Conservation (phyloP, 2,113 vertebrate genomes). For the Hippocampus zosterae region DNA sequence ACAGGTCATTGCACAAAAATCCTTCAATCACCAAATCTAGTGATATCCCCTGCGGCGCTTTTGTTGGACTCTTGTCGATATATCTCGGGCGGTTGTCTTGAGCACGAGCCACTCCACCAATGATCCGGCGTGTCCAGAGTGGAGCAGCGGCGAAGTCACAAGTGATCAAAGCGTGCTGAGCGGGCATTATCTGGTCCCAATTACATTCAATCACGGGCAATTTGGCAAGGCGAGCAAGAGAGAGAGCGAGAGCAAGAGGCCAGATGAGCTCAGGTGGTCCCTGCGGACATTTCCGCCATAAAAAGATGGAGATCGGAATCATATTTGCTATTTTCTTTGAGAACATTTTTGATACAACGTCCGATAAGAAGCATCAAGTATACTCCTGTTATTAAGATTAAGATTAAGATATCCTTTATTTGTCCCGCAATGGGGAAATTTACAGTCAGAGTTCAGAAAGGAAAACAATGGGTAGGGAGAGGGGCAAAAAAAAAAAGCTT, state of each 20-base stretch:
- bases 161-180: slow-evolving; percentile 61
- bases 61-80: slow-evolving; percentile 31
- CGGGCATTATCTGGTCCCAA: slow-evolving; percentile 66
- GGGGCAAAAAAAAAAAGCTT: no score
- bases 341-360: neutral
- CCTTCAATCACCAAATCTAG: slow-evolving; percentile 5
- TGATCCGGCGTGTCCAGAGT: slow-evolving; percentile 55
- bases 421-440: no score
- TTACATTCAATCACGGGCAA: slow-evolving; percentile 69
- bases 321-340: neutral
- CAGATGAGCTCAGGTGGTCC: slow-evolving; percentile 64
- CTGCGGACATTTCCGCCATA: slow-evolving; percentile 42
- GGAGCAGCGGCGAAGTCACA: slow-evolving; percentile 55
- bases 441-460: no score
- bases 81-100: slow-evolving; percentile 48
- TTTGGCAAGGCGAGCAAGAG: slow-evolving; percentile 50
- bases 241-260: slow-evolving; percentile 53
- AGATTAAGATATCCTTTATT: no score
- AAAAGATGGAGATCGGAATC: slow-evolving; percentile 13
- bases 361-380: neutral
- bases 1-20: slow-evolving; percentile 5
- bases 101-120: slow-evolving; percentile 60
- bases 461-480: no score
- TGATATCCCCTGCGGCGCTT: slow-evolving; percentile 20
- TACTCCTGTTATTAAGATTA: neutral